Base-by-base conservation (phyloP, 37 sponge, comb jelly and placozoan genomes). In the Corticium candelabrum region DNA sequence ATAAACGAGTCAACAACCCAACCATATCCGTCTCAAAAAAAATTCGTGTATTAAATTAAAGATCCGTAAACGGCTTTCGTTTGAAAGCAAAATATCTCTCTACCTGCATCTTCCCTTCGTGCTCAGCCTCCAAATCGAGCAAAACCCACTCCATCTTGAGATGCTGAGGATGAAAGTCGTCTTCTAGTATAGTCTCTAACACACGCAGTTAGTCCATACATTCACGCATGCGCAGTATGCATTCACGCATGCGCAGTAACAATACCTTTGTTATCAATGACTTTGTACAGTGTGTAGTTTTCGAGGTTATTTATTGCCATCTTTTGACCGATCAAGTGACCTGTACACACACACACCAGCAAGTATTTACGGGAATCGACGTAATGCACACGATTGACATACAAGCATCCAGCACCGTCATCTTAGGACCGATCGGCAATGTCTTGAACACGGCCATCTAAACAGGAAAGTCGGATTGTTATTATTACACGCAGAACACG, bases 241-340 rank as follows among this genome's bases (percentile, higher is more conserved):
- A n/a, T n/a, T n/a, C n/a, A n/a, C n/a, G n/a, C n/a, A n/a, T n/a
- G n/a, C n/a, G 11, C 1, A 27, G 41, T 56, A 1, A 0, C n/a
- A 27, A 21, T 3, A 81, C 86, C 83, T 37, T 79, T 34, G 34
- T 86, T 77, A 37, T 82, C 41, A n/a, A 74, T 79, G 50, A 90
- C 88, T 21, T 83, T 75, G 41, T 79, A 90, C 3, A 90, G 76
- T n/a, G 37, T 82, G 67, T 90, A 86, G 36, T 37, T 40, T 41
- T 87, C 74, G n/a, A 88, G 91, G 30, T 78, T 68, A 7, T 69
- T 21, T 0, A 82, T 82, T 2, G 69, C 40, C 37, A 57, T 68
- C 38, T 67, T 74, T 32, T 82, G 67, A 27, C 79, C 82, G 57
- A 89, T 89, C 38, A 85, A 69, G 35, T 82, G 80, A 82, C 88